phyloP scores from a whole-genome alignment of 2,888 invertebrate species.

The Dynastes tityus region DNA sequence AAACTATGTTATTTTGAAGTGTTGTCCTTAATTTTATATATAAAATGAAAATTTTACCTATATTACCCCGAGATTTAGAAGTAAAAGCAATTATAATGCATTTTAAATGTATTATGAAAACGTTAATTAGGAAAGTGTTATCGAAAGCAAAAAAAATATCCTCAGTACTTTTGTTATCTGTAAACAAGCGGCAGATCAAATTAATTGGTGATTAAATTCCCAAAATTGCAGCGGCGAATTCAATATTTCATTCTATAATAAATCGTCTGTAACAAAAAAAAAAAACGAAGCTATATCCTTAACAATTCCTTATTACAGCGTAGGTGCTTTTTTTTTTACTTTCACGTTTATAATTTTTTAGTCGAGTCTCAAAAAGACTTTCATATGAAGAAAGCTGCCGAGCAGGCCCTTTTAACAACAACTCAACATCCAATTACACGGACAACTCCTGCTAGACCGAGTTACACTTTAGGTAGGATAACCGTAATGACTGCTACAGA shows the following conservation, averaged over 20 bases:
- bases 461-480: constrained; percentile 60
- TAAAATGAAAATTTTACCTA: too few relatives aligned
- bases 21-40: too few relatives aligned
- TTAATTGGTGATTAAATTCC: constrained; percentile 18
- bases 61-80: too few relatives aligned
- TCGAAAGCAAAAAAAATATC: too few relatives aligned
- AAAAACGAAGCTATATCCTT: background rate
- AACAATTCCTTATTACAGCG: constrained; percentile 3
- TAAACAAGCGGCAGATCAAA: background rate
- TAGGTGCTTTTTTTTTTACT: background rate
- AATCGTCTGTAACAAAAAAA: background rate
- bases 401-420: constrained; percentile 71
- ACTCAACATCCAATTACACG: constrained; percentile 63
- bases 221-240: too few relatives aligned
- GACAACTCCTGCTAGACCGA: constrained; percentile 57
- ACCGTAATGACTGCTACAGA: constrained; percentile 66
- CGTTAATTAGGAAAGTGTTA: background rate
- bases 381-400: constrained; percentile 77
- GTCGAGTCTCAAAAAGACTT: constrained; percentile 93
- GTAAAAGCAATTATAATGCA: too few relatives aligned
- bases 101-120: background rate
- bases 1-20: too few relatives aligned
- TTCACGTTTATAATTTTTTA: constrained; percentile 66
- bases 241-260: background rate
- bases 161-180: too few relatives aligned